Percentiles rank a stretch among this genome's conserved stretches.
Conservation (phyloP, 2,797 vertebrate species). For the Molossus alvarezi region DNA sequence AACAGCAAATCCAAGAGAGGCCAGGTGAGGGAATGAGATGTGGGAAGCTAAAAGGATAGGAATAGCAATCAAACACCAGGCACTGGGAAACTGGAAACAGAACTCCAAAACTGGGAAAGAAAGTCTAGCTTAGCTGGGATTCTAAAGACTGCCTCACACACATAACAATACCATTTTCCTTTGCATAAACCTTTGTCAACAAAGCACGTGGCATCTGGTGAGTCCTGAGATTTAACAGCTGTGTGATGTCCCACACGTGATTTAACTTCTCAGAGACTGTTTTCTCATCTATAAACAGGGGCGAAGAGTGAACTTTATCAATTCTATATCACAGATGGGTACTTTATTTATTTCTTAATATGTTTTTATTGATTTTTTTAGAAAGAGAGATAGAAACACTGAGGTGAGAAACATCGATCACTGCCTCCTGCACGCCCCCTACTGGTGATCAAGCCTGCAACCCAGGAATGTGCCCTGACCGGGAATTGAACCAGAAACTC, state of each 20-base stretch:
- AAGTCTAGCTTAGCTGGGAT: background rate
- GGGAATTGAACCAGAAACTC: too few species aligned
- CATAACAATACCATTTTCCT: background rate
- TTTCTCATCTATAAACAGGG: conserved; percentile 28
- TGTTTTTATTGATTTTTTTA: too few species aligned
- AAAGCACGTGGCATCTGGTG: background rate
- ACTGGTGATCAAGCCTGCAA: too few species aligned
- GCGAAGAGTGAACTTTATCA: conserved; percentile 11
- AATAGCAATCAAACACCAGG: background rate
- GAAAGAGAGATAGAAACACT: too few species aligned
- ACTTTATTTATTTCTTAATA: background rate
- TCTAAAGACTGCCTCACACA: background rate
- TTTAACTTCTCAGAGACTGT: background rate
- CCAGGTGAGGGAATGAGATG: background rate
- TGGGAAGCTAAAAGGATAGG: background rate
- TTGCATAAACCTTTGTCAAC: background rate
- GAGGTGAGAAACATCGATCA: too few species aligned
- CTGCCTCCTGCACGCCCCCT: too few species aligned
- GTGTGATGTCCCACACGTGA: too few species aligned
- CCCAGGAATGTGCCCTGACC: too few species aligned
- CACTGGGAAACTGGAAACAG: background rate
- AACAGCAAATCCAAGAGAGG: background rate
- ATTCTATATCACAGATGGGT: conserved; percentile 13
- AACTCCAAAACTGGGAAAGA: background rate
- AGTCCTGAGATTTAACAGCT: background rate